A percentile compares a stretch with the other conserved stretches of the same genome.
These are phyloP conservation scores for Drosophila bipectinata DNA, from an alignment of 1,140 invertebrate genomes.

Conservation along the genomic window DNA sequence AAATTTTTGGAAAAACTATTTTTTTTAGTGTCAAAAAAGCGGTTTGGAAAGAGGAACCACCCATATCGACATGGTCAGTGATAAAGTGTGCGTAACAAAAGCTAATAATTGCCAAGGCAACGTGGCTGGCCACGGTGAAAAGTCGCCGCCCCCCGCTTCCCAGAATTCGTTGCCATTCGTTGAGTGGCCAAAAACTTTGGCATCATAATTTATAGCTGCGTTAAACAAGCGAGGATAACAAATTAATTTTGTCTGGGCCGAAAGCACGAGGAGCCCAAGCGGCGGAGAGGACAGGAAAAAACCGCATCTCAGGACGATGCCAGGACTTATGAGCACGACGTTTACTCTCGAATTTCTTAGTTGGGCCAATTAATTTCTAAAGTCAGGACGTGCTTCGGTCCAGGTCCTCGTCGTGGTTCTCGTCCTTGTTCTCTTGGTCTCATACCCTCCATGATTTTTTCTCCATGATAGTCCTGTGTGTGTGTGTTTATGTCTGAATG, in stretches of 20 bases:
- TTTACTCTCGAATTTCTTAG: constrained; percentile 81
- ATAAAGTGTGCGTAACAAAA: constrained; percentile 82
- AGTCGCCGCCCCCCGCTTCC: constrained; percentile 28
- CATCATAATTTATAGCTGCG: constrained; percentile 83
- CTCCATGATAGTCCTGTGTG: constrained; percentile 7
- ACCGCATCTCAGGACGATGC: constrained; percentile 61
- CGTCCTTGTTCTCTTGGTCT: constrained; percentile 4
- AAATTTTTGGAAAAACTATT: not conserved
- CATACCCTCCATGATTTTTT: not conserved
- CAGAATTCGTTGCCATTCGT: constrained; percentile 51
- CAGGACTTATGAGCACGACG: constrained; percentile 76
- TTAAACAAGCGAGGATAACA: constrained; percentile 82
- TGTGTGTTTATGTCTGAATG: constrained; percentile 37
- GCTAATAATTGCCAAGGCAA: constrained; percentile 79
- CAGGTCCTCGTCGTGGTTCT: constrained; percentile 4
- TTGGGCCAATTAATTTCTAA: constrained; percentile 83
- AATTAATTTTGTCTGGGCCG: constrained; percentile 78
- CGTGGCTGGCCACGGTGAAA: constrained; percentile 72
- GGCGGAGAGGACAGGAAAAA: constrained; percentile 32
- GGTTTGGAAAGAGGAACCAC: not conserved
- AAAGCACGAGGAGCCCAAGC: constrained; percentile 12
- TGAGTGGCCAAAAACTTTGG: constrained; percentile 80
- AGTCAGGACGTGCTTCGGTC: constrained; percentile 59
- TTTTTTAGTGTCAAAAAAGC: not conserved
- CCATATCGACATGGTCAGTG: constrained; percentile 75